Percentiles rank a stretch among this genome's conserved stretches.
These are phyloP conservation scores for Hartigia nigra DNA, from an alignment of 2,888 invertebrate genomes.

Conservation along the genomic window DNA sequence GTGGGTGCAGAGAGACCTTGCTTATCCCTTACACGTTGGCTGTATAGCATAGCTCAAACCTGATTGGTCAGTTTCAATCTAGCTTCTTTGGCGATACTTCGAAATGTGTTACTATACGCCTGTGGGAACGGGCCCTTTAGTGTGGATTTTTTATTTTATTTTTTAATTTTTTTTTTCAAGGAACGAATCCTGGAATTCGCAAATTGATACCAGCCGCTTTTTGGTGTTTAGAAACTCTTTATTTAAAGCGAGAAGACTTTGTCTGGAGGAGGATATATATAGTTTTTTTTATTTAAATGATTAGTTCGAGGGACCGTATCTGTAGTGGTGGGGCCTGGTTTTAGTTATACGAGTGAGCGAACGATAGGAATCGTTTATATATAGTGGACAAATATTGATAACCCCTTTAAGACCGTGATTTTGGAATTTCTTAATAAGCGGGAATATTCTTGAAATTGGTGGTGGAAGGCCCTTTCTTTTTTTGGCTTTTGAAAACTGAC, in stretches of 20 bases:
- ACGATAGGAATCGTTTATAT: background rate
- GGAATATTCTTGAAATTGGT: slow-evolving; percentile 18
- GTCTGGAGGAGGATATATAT: background rate
- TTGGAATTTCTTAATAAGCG: slow-evolving; percentile 15
- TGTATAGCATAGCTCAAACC: background rate
- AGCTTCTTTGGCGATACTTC: background rate
- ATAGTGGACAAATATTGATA: background rate
- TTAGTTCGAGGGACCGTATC: background rate
- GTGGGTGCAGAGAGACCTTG: slow-evolving; percentile 38
- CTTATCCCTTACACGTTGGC: background rate
- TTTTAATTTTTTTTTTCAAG: background rate
- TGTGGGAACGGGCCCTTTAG: background rate
- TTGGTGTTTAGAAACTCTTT: background rate
- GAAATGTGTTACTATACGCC: background rate
- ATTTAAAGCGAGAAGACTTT: background rate
- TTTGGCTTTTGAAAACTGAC: slow-evolving; percentile 8
- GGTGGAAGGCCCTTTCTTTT: background rate
- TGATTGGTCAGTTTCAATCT: background rate
- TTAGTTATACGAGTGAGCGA: background rate
- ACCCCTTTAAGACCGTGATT: background rate
- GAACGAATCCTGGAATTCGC: slow-evolving; percentile 16
- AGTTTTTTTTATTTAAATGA: background rate
- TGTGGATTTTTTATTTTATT: background rate
- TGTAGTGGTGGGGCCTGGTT: background rate
- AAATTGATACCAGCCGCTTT: slow-evolving; percentile 19